A percentile compares a stretch with the other conserved stretches of the same genome.
Evolutionary conservation across 1,140 invertebrate genomes (phyloP).

Genomic region (Brachystomella parvula): DNA sequence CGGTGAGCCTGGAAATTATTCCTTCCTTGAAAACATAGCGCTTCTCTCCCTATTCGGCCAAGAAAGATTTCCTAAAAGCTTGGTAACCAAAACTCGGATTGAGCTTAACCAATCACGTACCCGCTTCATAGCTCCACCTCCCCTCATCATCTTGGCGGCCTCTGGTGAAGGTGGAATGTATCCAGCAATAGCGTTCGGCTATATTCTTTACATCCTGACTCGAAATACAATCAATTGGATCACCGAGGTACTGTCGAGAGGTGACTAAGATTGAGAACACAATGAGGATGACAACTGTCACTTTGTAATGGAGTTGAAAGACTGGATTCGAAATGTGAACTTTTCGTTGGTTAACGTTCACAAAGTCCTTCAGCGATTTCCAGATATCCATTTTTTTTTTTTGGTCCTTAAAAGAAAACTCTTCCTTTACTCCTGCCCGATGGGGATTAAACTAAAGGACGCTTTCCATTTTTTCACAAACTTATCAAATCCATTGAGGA

Average conservation of each 20-base stretch:
- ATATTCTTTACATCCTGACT: slow-evolving; percentile 34
- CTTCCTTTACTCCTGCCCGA: too few relatives aligned
- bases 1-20: too few relatives aligned
- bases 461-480: too few relatives aligned
- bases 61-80: too few relatives aligned
- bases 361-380: slow-evolving; percentile 10
- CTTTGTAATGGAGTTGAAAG: slow-evolving; percentile 60
- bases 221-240: slow-evolving; percentile 49
- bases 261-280: slow-evolving; percentile 57
- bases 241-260: slow-evolving; percentile 63
- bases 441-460: too few relatives aligned
- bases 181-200: slow-evolving; percentile 41
- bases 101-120: slow-evolving; percentile 11
- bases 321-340: slow-evolving; percentile 53
- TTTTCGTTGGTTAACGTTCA: slow-evolving; percentile 10
- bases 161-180: slow-evolving; percentile 42
- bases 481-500: too few relatives aligned
- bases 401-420: too few relatives aligned
- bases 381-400: slow-evolving; percentile 17
- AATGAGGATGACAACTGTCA: slow-evolving; percentile 57
- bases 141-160: slow-evolving; percentile 7
- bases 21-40: too few relatives aligned
- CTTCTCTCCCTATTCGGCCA: too few relatives aligned
- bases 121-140: slow-evolving; percentile 11
- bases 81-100: not conserved